Percentiles rank a stretch among this genome's conserved stretches.
Evolutionary conservation across 2,797 vertebrate genomes (phyloP).

Genomic region (Coregonus sp.): DNA sequence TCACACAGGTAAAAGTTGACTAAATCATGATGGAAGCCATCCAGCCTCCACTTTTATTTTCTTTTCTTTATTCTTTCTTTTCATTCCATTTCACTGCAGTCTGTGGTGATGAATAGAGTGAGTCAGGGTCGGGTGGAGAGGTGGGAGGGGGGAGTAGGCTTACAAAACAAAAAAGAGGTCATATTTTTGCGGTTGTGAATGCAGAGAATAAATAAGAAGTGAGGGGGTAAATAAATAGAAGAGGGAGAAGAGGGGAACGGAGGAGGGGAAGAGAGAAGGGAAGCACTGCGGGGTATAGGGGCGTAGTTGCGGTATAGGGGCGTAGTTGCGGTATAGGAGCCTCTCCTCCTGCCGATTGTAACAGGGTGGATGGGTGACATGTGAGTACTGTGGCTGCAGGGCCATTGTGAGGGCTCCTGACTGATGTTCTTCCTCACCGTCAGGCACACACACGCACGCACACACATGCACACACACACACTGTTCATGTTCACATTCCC

Average conservation of each 20-base stretch:
- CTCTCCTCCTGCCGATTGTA: neutral
- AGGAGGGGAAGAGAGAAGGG: neutral
- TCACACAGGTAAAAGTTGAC: constrained; percentile 13
- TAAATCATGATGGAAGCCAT: constrained; percentile 9
- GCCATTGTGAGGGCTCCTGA: neutral
- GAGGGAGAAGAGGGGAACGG: neutral
- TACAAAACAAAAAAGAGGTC: neutral
- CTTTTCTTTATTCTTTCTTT: neutral
- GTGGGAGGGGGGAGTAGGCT: neutral
- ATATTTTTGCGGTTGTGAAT: constrained; percentile 7
- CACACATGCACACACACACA: neutral
- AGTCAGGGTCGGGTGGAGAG: constrained; percentile 1
- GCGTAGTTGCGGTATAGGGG: neutral
- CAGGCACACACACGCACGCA: neutral
- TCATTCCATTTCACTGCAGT: constrained; percentile 11
- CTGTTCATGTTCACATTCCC: neutral
- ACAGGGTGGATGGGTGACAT: neutral
- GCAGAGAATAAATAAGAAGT: constrained; percentile 9
- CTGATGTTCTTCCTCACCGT: neutral
- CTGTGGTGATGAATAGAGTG: constrained; percentile 3
- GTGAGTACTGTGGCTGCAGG: constrained; percentile 7
- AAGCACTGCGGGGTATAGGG: neutral
- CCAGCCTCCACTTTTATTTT: neutral
- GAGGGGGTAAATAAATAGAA: neutral
- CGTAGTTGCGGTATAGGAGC: neutral